phyloP scores from a whole-genome alignment of 2,113 vertebrate species.

The Rhinogobius similis region DNA sequence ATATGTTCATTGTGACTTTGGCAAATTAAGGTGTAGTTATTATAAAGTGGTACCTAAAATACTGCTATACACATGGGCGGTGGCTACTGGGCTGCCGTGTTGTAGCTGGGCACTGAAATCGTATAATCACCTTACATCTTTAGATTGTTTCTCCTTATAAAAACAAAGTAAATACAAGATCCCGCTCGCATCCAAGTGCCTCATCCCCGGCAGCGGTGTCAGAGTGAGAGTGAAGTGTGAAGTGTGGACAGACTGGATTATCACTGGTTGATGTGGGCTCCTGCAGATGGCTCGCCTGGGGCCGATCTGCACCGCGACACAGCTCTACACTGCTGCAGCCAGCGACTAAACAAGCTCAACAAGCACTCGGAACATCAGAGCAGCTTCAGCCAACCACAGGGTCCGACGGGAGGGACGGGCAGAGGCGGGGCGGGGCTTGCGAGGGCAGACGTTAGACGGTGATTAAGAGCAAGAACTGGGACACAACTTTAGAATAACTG shows the following conservation, averaged over 20 bases:
- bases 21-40: no score
- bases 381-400: not conserved
- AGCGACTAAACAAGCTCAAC: not conserved
- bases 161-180: not conserved
- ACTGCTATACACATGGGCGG: no score
- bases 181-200: not conserved
- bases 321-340: not conserved
- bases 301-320: not conserved
- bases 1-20: no score
- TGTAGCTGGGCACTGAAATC: no score
- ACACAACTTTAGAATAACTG: no score
- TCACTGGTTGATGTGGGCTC: slow-evolving; percentile 11
- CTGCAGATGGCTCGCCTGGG: slow-evolving; percentile 17
- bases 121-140: no score
- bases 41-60: no score
- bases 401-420: not conserved
- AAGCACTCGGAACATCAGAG: not conserved
- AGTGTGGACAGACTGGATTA: slow-evolving; percentile 24
- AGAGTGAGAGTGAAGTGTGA: not conserved
- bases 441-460: not conserved
- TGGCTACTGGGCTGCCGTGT: no score
- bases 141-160: no score
- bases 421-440: not conserved
- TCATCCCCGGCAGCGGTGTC: not conserved
- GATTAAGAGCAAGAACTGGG: not conserved